Percentiles rank a stretch among this genome's conserved stretches.
Conservation (phyloP, 2,797 vertebrate genomes). For the Lagorchestes hirsutus region DNA sequence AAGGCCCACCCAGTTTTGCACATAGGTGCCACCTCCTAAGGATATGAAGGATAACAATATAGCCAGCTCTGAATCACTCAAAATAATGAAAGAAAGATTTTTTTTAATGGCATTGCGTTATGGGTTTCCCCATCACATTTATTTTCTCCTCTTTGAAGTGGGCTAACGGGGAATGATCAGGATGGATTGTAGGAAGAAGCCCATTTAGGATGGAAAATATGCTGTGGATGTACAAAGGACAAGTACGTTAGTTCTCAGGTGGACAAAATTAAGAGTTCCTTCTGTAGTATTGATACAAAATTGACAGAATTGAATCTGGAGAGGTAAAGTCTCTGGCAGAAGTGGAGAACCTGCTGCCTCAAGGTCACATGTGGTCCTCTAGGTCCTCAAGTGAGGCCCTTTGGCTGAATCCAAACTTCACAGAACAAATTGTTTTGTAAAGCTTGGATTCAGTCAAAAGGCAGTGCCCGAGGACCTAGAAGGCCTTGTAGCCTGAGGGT, state of each 20-base stretch:
- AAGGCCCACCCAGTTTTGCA: neutral
- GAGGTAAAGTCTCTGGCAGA: neutral
- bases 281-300: neutral
- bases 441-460: too few relatives aligned
- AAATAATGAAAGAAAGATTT: neutral
- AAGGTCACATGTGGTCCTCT: too few relatives aligned
- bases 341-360: too few relatives aligned
- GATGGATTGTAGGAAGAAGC: neutral
- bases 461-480: too few relatives aligned
- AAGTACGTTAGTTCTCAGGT: too few relatives aligned
- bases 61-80: neutral
- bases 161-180: neutral
- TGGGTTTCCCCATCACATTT: neutral
- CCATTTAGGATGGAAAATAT: neutral
- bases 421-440: too few relatives aligned
- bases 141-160: neutral
- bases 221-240: too few relatives aligned
- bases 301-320: neutral
- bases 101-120: neutral
- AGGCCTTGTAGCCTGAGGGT: too few relatives aligned
- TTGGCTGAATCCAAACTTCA: too few relatives aligned
- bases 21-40: neutral
- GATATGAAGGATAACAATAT: neutral
- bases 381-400: too few relatives aligned
- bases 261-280: too few relatives aligned